Conservation (phyloP, 2,797 vertebrate genomes). For the Poeciliopsis infans region DNA sequence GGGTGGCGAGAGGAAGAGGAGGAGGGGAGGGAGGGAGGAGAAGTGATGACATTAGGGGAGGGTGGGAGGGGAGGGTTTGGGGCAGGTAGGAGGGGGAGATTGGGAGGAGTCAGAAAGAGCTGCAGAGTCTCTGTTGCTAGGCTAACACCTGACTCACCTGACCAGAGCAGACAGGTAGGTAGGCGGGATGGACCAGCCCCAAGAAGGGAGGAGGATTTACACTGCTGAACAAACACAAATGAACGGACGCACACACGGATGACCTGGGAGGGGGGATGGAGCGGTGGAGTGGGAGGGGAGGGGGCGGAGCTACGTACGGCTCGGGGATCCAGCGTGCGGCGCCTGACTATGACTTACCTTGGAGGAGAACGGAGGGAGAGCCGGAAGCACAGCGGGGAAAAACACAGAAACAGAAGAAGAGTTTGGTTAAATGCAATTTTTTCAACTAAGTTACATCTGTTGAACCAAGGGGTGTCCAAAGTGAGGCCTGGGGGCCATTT, state of each 20-base stretch:
- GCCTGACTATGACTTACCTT: constrained; percentile 81
- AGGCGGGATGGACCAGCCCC: constrained; percentile 69
- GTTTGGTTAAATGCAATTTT: constrained; percentile 34
- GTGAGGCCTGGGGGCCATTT: too few relatives aligned
- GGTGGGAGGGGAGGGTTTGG: constrained; percentile 26
- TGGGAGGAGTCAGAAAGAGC: constrained; percentile 63
- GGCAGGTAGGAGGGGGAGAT: constrained; percentile 45
- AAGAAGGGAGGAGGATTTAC: constrained; percentile 74
- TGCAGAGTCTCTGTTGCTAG: constrained; percentile 63
- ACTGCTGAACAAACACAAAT: constrained; percentile 78
- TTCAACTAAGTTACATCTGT: constrained; percentile 2
- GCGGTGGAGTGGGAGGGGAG: constrained; percentile 41
- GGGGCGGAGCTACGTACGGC: constrained; percentile 44
- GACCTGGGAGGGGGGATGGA: constrained; percentile 41
- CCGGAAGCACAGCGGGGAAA: constrained; percentile 57
- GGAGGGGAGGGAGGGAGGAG: constrained; percentile 29
- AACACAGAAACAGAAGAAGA: constrained; percentile 24
- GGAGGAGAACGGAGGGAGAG: constrained; percentile 73
- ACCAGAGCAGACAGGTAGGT: constrained; percentile 71
- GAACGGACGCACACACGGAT: constrained; percentile 52
- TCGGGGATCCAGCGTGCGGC: constrained; percentile 24
- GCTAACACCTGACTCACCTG: constrained; percentile 83
- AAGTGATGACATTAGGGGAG: constrained; percentile 42
- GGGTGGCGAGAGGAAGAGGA: constrained; percentile 11
- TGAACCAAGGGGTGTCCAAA: too few relatives aligned